Evolutionary conservation across 2,888 invertebrate genomes (phyloP).

Genomic region (Rapana venosa): DNA sequence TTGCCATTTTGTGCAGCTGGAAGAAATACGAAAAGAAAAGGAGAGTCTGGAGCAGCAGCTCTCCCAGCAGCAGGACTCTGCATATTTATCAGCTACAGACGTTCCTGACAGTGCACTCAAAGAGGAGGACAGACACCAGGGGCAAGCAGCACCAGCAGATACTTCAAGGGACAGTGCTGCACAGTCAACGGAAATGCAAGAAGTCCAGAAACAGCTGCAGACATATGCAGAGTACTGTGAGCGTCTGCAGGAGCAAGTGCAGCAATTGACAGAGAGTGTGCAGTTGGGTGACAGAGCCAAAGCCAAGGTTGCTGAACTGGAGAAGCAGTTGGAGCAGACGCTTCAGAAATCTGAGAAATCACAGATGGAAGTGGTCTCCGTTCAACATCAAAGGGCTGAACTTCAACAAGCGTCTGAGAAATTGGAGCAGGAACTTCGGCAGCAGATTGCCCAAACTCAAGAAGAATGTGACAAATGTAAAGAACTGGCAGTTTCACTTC

Average conservation of each 20-base stretch:
- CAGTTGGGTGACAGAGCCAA: constrained; percentile 27
- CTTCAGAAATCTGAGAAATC: constrained; percentile 21
- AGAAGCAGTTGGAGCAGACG: constrained; percentile 32
- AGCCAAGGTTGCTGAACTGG: not conserved
- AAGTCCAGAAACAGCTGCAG: constrained; percentile 58
- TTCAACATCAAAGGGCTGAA: constrained; percentile 39
- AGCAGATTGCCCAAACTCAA: constrained; percentile 23
- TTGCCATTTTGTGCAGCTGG: constrained; percentile 36
- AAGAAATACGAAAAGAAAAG: constrained; percentile 48
- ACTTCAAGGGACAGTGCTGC: constrained; percentile 13
- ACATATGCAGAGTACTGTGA: constrained; percentile 61
- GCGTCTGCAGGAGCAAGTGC: constrained; percentile 64
- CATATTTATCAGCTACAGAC: not conserved
- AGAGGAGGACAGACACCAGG: constrained; percentile 31
- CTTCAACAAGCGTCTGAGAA: constrained; percentile 14
- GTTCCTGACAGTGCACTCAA: not conserved
- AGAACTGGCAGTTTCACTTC: not conserved
- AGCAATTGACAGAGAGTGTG: constrained; percentile 57
- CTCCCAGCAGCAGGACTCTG: constrained; percentile 10
- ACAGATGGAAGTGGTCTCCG: not conserved
- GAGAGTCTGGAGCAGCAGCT: constrained; percentile 38
- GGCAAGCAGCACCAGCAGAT: not conserved
- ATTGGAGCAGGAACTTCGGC: constrained; percentile 41
- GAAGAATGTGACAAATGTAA: constrained; percentile 26
- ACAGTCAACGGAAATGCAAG: constrained; percentile 48